These are phyloP conservation scores for Vanessa atalanta DNA, from an alignment of 1,140 invertebrate genomes.

Conservation along the genomic window DNA sequence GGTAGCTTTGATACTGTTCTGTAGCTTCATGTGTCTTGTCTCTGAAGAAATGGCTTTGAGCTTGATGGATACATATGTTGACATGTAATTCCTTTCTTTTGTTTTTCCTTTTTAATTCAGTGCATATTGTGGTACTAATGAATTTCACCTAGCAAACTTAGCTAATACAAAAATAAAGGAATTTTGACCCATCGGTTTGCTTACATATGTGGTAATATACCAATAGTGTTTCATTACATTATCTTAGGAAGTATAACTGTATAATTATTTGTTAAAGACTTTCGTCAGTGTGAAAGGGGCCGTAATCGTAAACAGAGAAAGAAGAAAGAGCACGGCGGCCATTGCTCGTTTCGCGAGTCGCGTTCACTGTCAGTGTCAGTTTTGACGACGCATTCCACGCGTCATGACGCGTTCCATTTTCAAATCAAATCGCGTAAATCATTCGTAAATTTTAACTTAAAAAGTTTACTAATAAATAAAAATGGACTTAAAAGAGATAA, in stretches of 20 bases:
- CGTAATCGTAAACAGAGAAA: slow-evolving; percentile 52
- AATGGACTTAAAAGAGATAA: slow-evolving; percentile 75
- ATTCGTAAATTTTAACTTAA: slow-evolving; percentile 10
- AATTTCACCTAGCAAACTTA: no score
- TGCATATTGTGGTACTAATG: no score
- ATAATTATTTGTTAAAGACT: not conserved
- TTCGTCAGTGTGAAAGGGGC: not conserved
- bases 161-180: no score
- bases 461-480: slow-evolving; percentile 20
- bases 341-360: slow-evolving; percentile 29
- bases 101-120: no score
- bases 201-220: no score
- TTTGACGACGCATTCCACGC: slow-evolving; percentile 44
- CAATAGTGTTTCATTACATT: no score
- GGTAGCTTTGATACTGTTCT: no score
- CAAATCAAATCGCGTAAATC: not conserved
- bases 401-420: slow-evolving; percentile 52
- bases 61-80: no score
- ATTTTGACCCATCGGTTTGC: no score
- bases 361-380: slow-evolving; percentile 55
- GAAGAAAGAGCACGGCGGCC: slow-evolving; percentile 61
- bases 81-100: no score
- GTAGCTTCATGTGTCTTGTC: no score
- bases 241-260: not conserved
- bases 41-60: no score